These are phyloP conservation scores for Tragelaphus scriptus DNA, from an alignment of 2,113 vertebrate species.

Conservation along the genomic window DNA sequence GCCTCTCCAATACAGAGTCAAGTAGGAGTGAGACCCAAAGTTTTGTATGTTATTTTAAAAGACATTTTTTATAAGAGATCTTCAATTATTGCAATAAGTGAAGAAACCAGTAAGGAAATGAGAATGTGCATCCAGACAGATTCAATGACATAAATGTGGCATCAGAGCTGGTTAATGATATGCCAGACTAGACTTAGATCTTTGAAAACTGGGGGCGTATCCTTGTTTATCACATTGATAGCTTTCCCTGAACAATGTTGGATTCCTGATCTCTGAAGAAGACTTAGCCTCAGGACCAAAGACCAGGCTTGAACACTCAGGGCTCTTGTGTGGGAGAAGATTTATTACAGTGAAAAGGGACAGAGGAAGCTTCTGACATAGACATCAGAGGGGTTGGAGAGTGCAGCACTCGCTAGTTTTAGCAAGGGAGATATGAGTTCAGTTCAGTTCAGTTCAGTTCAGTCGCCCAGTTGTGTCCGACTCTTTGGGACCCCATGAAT, in stretches of 20 bases:
- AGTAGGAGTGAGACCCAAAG: neutral
- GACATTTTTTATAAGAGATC: neutral
- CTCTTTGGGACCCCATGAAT: no score
- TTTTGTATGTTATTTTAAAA: neutral
- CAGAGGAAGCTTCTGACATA: neutral
- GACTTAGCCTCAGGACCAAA: neutral
- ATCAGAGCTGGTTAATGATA: neutral
- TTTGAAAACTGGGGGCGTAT: neutral
- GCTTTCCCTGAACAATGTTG: neutral
- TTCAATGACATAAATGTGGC: neutral
- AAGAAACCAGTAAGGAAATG: neutral
- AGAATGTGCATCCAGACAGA: neutral
- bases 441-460: no score
- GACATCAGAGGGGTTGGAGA: neutral
- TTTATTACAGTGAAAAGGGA: neutral
- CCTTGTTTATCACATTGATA: neutral
- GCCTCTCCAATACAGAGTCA: neutral
- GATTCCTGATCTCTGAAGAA: neutral
- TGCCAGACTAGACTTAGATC: neutral
- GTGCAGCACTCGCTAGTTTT: fast-evolving
- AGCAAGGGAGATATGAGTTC: neutral
- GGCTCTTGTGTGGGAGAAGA: neutral
- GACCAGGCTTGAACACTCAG: neutral
- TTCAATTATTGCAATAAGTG: neutral
- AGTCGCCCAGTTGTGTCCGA: fast-evolving